Percentiles rank a stretch among this genome's conserved stretches.
phyloP scores from a whole-genome alignment of 2,797 vertebrate genomes.

The Alfaro cultratus region DNA sequence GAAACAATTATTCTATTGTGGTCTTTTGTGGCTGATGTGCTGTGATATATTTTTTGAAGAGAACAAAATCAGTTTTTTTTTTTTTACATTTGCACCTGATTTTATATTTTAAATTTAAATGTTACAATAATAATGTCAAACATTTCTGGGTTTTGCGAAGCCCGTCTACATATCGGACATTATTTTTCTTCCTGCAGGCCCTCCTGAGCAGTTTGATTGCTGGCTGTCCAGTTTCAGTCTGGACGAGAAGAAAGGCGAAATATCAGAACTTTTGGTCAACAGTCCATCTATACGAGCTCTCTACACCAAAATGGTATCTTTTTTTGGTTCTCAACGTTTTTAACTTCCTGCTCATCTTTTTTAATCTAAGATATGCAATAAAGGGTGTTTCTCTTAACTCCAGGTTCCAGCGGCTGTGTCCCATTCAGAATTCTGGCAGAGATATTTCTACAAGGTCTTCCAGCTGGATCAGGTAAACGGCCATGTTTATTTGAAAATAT shows the following conservation, averaged over 20 bases:
- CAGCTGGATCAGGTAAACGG: constrained; percentile 90
- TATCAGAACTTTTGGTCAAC: constrained; percentile 91
- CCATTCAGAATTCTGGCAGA: constrained; percentile 96
- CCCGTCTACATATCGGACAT: background rate
- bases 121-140: background rate
- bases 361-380: constrained; percentile 2
- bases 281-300: constrained; percentile 95
- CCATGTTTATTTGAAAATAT: background rate
- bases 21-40: background rate
- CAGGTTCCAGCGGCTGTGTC: constrained; percentile 94
- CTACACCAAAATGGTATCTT: constrained; percentile 94
- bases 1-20: background rate
- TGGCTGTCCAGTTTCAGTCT: constrained; percentile 90
- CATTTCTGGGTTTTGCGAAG: background rate
- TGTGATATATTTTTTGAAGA: background rate
- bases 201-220: constrained; percentile 88
- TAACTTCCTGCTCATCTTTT: background rate
- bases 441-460: constrained; percentile 97
- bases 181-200: constrained; percentile 79
- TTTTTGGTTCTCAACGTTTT: background rate
- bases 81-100: background rate
- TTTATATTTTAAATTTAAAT: background rate
- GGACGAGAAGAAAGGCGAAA: constrained; percentile 92
- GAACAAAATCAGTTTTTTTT: background rate
- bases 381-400: background rate